Evolutionary conservation across 2,888 invertebrate genomes (phyloP).

Genomic region (Marasmarcha lunaedactyla): DNA sequence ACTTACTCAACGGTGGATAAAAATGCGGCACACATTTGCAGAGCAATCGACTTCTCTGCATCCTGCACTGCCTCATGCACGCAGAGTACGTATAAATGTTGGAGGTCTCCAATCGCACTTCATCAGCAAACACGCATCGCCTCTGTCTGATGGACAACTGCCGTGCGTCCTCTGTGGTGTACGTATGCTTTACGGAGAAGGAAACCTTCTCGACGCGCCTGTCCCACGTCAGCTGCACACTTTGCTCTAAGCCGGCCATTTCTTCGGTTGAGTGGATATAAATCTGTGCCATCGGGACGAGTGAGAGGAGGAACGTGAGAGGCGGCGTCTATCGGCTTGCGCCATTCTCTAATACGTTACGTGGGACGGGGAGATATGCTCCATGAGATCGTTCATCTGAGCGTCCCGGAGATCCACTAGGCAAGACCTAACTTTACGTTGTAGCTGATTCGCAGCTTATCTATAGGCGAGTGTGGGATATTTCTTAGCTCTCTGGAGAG

Average conservation of each 20-base stretch:
- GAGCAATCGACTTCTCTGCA: slow-evolving; percentile 71
- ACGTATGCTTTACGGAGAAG: slow-evolving; percentile 81
- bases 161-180: slow-evolving; percentile 79
- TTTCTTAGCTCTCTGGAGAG: too few relatives aligned
- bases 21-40: slow-evolving; percentile 82
- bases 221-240: slow-evolving; percentile 79
- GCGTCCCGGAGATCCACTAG: too few relatives aligned
- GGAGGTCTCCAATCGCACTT: slow-evolving; percentile 72
- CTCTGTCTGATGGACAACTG: slow-evolving; percentile 76
- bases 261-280: slow-evolving; percentile 78
- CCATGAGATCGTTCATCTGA: too few relatives aligned
- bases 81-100: slow-evolving; percentile 77
- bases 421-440: too few relatives aligned
- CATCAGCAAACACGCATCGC: slow-evolving; percentile 79
- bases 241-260: slow-evolving; percentile 76
- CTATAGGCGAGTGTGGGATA: too few relatives aligned
- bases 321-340: too few relatives aligned
- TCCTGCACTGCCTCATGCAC: slow-evolving; percentile 80
- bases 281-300: too few relatives aligned
- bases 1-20: slow-evolving; percentile 71
- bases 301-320: too few relatives aligned
- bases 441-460: too few relatives aligned
- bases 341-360: too few relatives aligned
- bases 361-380: too few relatives aligned
- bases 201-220: slow-evolving; percentile 70